These are phyloP conservation scores for Acipenser ruthenus DNA, from an alignment of 2,797 vertebrate species.

Conservation along the genomic window DNA sequence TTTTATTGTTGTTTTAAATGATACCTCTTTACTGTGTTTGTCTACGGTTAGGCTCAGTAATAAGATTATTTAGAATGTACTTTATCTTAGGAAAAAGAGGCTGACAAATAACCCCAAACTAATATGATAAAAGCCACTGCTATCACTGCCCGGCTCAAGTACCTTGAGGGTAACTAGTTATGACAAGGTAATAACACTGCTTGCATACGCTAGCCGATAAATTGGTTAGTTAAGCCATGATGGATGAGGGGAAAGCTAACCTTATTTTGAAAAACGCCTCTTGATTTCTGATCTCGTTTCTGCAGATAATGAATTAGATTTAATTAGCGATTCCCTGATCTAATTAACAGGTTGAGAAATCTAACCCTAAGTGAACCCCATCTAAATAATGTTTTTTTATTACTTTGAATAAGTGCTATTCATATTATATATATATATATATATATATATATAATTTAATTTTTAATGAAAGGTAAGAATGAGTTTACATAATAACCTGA, in stretches of 20 bases:
- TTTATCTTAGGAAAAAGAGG: conserved; percentile 94
- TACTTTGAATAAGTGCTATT: no score
- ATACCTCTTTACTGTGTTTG: conserved; percentile 52
- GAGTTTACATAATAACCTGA: no score
- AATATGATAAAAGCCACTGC: conserved; percentile 97
- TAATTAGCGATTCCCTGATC: conserved; percentile 93
- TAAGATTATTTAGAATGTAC: conserved; percentile 76
- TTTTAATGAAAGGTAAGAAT: no score
- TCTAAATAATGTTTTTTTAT: neutral
- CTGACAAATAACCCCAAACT: conserved; percentile 90
- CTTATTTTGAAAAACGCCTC: conserved; percentile 85
- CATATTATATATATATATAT: no score
- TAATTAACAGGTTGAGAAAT: conserved; percentile 86
- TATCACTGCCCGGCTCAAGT: conserved; percentile 73
- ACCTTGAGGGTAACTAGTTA: conserved; percentile 96
- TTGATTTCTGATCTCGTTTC: conserved; percentile 91
- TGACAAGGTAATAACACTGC: conserved; percentile 99
- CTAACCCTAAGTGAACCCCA: conserved; percentile 57
- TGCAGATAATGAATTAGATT: conserved; percentile 99
- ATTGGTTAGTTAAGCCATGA: conserved; percentile 99
- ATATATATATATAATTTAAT: no score
- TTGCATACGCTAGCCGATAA: conserved; percentile 91
- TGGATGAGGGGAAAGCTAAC: conserved; percentile 90
- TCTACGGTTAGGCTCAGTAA: conserved; percentile 64
- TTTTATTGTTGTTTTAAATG: conserved; percentile 65